Base-by-base conservation (phyloP, 2,113 vertebrate genomes). In the Planiliza haematocheilus region DNA sequence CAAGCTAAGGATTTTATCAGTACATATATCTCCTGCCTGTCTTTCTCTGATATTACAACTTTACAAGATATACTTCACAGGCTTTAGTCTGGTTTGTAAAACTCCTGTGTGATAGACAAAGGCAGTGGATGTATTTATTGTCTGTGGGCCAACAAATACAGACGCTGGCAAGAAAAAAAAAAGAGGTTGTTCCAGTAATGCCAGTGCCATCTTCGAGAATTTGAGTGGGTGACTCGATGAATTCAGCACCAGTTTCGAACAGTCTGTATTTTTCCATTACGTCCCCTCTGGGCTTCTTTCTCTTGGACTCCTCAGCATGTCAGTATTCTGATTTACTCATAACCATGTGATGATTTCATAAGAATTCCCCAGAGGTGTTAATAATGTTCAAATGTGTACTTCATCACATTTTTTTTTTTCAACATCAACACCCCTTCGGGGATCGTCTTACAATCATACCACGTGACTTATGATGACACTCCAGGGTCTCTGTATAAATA, bases 401-500 rank as follows among this genome's bases (percentile, higher is more conserved):
- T 53, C n/a, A 9, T 13, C 21, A 10, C 21, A 14, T 21, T 56
- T 45, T 36, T 63, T 13, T n/a, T n/a, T 16, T 24, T 43, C 17
- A 1, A 21, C 42, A 14, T 58, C 14, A 6, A 30, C 6, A 21
- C 45, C 46, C 56, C 62, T 17, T 48, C 30, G 37, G 69, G 76
- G 8, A 21, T 84, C 76, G 5, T 75, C 34, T 73, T 68, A 69
- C 73, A 55, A 21, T 45, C 81, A 34, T 52, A n/a, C 83, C 86
- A 90, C 50, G 66, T 90, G 87, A 88, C 74, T 70, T 38, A 16
- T 16, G 75, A 56, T 78, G 85, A 84, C 71, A 50, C 53, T 51
- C 30, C 16, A 34, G 18, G 11, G 24, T 60, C 57, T 65, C 21
- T 75, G 77, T 91, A 92, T 92, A 94, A 93, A 85, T 70, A 48